Evolutionary conservation across 2,888 invertebrate species (phyloP).

Genomic region (Zaprionus obscuricornis): DNA sequence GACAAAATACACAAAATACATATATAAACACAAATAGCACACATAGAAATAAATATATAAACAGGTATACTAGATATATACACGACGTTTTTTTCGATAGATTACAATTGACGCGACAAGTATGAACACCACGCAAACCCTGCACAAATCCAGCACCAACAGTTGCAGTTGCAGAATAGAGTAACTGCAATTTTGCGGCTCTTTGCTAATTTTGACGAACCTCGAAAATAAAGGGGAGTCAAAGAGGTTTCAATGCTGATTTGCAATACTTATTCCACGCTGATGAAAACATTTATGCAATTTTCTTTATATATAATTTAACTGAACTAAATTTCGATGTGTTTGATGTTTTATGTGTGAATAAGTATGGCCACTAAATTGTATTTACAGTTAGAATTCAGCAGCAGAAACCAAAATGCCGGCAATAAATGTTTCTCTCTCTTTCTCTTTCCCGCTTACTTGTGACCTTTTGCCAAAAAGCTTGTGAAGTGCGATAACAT

Average conservation of each 20-base stretch:
- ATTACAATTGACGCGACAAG: constrained; percentile 68
- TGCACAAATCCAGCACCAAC: constrained; percentile 54
- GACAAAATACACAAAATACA: constrained; percentile 24
- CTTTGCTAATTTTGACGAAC: constrained; percentile 82
- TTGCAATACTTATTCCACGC: constrained; percentile 86
- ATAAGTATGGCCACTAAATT: constrained; percentile 41
- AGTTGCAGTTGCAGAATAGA: constrained; percentile 44
- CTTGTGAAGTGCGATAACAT: constrained; percentile 27
- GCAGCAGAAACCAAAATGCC: constrained; percentile 29
- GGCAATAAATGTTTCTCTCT: constrained; percentile 20
- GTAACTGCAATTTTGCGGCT: constrained; percentile 25
- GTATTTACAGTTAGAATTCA: constrained; percentile 50
- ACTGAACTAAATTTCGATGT: constrained; percentile 23
- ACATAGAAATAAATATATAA: constrained; percentile 29
- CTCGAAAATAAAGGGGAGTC: constrained; percentile 87
- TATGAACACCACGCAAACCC: constrained; percentile 57
- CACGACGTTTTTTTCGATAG: no score
- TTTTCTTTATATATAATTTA: no score
- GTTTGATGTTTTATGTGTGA: constrained; percentile 14
- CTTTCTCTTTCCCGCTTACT: constrained; percentile 1
- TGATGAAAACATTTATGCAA: constrained; percentile 85
- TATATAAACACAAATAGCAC: neutral
- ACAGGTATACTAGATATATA: no score
- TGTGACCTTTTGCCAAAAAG: constrained; percentile 12
- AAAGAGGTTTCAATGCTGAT: constrained; percentile 86